phyloP scores from a whole-genome alignment of 1,140 invertebrate genomes.

The Luehdorfia chinensis region DNA sequence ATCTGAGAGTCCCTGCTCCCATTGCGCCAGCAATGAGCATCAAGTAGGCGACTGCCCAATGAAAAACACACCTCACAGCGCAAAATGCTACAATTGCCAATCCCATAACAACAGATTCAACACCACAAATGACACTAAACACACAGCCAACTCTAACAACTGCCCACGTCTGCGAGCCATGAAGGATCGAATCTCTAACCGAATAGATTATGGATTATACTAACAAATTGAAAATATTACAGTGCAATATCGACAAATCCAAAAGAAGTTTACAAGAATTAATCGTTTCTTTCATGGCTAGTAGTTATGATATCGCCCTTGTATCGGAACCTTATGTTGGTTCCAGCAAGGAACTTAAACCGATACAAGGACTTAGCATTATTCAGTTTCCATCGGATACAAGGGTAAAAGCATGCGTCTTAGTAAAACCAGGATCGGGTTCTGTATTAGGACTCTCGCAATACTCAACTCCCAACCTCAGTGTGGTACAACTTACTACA shows the following conservation, averaged over 20 bases:
- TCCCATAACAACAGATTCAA: too few species aligned
- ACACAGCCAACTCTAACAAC: too few species aligned
- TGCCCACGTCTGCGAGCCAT: too few species aligned
- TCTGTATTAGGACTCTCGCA: neutral
- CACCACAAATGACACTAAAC: too few species aligned
- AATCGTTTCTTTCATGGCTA: too few species aligned
- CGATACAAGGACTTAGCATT: neutral
- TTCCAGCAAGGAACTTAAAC: slow-evolving; percentile 1
- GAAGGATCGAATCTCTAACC: too few species aligned
- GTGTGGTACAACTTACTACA: neutral
- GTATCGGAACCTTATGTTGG: too few species aligned
- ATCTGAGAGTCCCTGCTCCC: neutral
- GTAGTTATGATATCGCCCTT: too few species aligned
- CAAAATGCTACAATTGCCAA: neutral
- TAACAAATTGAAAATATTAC: too few species aligned
- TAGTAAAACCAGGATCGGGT: neutral
- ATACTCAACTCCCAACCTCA: slow-evolving; percentile 3
- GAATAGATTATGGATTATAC: too few species aligned
- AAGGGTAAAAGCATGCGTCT: slow-evolving; percentile 11
- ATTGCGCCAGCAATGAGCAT: neutral
- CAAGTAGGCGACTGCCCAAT: neutral
- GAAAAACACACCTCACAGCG: neutral
- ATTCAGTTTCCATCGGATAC: slow-evolving; percentile 1
- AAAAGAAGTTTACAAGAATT: too few species aligned
- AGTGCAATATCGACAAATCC: too few species aligned